Evolutionary conservation across 2,797 vertebrate genomes (phyloP), one percentile per base, ranked within the genome.

Genomic region (Chanos chanos): DNA sequence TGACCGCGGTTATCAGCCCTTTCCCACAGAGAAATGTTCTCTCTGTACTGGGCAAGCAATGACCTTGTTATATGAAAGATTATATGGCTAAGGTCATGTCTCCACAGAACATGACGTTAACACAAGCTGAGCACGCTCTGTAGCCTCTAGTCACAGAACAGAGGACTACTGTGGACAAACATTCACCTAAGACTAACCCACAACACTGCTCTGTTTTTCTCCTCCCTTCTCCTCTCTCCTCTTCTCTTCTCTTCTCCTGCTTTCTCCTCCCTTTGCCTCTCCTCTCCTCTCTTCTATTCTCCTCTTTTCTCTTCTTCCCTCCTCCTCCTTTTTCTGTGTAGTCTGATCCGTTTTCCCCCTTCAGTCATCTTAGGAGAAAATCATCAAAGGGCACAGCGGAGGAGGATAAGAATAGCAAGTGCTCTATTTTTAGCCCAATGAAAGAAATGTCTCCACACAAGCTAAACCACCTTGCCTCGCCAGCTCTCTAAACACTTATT

Each of bases 321-420:
- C n/a, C 9, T 9, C 41, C 18, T 24, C 45, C 16, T 33, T 49
- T 49, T 15, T 44, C 39, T 40, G 2, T 47, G 39, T 44, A n/a
- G 16, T 48, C 24, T 50, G n/a, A n/a, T n/a, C n/a, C n/a, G n/a
- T 22, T 36, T 57, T 18, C 36, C 40, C 28, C 43, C 39, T 59
- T 56, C 56, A 45, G 40, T 70, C 64, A 61, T 65, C 54, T 50
- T 51, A 45, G 56, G 9, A 5, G 40, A 68, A 68, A 64, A 58
- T 49, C 24, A 70, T 72, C 67, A 70, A 65, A 68, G 57, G 56
- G 72, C 57, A 15, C 1, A 10, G 24, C 50, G 9, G 36, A 48
- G 48, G 21, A 67, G 44, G 53, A 68, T 61, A 68, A 70, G 67
- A 76, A 76, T 76, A 73, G 61, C 52, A 16, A 12, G 4, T 4